Percentiles rank a stretch among this genome's conserved stretches.
phyloP scores from a whole-genome alignment of 2,797 vertebrate genomes.

The Chaetodon trifasciatus region DNA sequence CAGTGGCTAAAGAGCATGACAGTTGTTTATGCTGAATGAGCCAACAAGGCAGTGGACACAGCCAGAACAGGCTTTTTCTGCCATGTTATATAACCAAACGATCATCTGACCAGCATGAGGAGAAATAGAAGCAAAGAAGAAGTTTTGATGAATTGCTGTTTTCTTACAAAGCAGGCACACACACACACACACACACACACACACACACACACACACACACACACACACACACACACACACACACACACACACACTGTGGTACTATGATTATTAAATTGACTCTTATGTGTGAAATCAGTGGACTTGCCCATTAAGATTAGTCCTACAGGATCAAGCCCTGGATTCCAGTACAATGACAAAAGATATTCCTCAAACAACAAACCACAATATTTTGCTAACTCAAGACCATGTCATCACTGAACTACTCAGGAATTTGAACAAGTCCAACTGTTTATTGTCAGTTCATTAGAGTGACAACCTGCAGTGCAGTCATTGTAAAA shows the following conservation, averaged over 20 bases:
- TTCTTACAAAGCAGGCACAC: no score
- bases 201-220: no score
- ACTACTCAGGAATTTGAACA: background rate
- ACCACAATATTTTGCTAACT: background rate
- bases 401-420: background rate
- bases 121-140: background rate
- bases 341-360: background rate
- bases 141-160: no score
- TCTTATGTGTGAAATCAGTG: no score
- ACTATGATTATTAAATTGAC: no score
- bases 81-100: conserved; percentile 43
- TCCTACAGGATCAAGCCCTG: background rate
- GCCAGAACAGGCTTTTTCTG: conserved; percentile 29
- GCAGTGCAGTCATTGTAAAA: background rate
- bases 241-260: no score
- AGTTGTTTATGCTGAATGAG: conserved; percentile 41
- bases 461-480: background rate
- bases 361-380: background rate
- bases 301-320: no score
- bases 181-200: no score
- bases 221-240: no score
- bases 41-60: conserved; percentile 18
- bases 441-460: background rate
- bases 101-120: conserved; percentile 18
- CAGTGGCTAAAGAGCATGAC: conserved; percentile 20